Evolutionary conservation across 2,113 vertebrate genomes (phyloP), one percentile per base, ranked within the genome.

Genomic region (Baryphthengus martii): DNA sequence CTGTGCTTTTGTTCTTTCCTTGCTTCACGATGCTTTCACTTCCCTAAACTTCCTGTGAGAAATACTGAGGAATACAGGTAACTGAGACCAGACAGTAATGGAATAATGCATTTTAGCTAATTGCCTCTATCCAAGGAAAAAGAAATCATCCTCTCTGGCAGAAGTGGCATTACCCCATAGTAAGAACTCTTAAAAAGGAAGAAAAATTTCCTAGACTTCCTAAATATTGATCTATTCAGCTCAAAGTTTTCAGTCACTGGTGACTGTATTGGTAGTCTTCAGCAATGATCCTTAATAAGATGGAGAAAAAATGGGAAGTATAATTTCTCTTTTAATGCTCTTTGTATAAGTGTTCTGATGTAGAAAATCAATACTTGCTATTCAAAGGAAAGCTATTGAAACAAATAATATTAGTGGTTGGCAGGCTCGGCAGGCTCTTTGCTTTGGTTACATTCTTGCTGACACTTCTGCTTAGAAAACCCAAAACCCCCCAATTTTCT

Each of bases 281-380:
- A 81, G 81, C 89, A 89, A 35, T 40, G 11, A 40, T 68, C 76
- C 42, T 93, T 95, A 94, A 84, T 72, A 87, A 77, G 66, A 74
- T n/a, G 21, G 62, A 96, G 55, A n/a, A 94, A 89, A 94, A 83
- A 74, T 71, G 89, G 61, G 73, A 85, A 85, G 79, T 91, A 71
- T 91, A 93, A 93, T 94, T 96, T 95, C 37, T 93, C n/a, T 93
- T 91, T 93, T 93, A 89, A 95, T 94, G 82, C 37, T 95, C 39
- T 95, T 90, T 92, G 61, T 89, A 26, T 90, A 89, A 73, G 91
- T 90, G 86, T 90, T 95, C 72, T 74, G 76, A 74, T 91, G 70
- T 74, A 91, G 62, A 90, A 96, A 97, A 97, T 96, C 97, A 96
- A 96, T 97, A 90, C 40, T 78, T 81, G 56, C 70, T 92, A 80